Conservation (phyloP, 2,113 vertebrate genomes). For the Rhinopithecus roxellana region DNA sequence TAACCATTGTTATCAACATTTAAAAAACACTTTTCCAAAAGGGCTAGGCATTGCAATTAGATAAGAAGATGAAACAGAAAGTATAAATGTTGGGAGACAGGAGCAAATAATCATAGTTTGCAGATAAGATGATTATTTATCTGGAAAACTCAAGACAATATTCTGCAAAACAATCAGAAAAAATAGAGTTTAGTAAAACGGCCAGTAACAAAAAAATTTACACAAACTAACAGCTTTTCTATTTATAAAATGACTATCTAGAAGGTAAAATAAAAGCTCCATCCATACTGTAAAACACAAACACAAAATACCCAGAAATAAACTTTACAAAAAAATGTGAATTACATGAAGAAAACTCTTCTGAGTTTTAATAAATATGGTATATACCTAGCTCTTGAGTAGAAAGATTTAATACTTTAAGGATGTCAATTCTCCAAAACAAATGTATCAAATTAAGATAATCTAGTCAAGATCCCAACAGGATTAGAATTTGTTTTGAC, state of each 20-base stretch:
- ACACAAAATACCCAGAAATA: background rate
- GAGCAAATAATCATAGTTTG: background rate
- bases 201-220: background rate
- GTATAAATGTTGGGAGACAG: background rate
- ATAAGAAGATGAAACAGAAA: conserved; percentile 29
- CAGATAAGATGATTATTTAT: conserved; percentile 4
- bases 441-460: conserved; percentile 32
- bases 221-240: background rate
- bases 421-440: background rate
- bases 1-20: background rate
- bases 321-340: background rate
- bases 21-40: background rate
- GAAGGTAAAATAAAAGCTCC: background rate
- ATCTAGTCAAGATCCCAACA: background rate
- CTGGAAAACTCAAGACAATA: conserved; percentile 43
- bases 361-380: background rate
- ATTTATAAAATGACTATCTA: conserved; percentile 2
- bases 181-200: conserved; percentile 41
- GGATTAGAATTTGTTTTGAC: background rate
- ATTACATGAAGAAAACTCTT: conserved; percentile 13
- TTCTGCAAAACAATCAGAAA: background rate
- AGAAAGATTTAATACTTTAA: background rate
- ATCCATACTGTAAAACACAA: background rate
- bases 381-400: background rate
- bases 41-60: background rate